Evolutionary conservation across 2,113 vertebrate genomes (phyloP).

Genomic region (Leuciscus idus): DNA sequence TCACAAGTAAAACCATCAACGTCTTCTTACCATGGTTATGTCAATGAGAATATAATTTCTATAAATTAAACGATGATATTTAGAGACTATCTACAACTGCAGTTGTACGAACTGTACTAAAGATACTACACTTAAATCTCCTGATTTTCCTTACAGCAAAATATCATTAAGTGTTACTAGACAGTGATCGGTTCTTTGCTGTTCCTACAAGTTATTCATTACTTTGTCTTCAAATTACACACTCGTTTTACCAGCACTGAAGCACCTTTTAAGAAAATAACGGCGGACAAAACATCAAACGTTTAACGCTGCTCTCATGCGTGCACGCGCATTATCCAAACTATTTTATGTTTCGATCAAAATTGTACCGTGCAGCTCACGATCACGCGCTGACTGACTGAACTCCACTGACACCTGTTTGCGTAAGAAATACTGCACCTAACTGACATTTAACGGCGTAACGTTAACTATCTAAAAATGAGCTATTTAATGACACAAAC

Average conservation of each 20-base stretch:
- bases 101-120: not conserved
- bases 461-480: not conserved
- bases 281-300: not conserved
- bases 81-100: not conserved
- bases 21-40: too few species aligned
- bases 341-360: not conserved
- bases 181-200: not conserved
- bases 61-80: not conserved
- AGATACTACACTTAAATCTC: too few species aligned
- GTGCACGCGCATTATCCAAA: not conserved
- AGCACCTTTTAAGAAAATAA: not conserved
- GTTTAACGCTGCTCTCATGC: not conserved
- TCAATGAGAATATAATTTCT: not conserved
- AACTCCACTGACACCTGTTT: constrained; percentile 26
- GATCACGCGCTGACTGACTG: not conserved
- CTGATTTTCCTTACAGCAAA: too few species aligned
- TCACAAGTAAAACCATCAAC: not conserved
- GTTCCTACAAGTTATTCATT: not conserved
- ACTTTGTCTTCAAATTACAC: not conserved
- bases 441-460: not conserved
- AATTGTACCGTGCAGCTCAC: not conserved
- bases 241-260: not conserved
- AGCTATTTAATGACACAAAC: not conserved
- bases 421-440: not conserved
- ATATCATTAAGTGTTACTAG: not conserved